Conservation (phyloP, 2,888 invertebrate genomes). For the Rhimphoctona megacephalus region DNA sequence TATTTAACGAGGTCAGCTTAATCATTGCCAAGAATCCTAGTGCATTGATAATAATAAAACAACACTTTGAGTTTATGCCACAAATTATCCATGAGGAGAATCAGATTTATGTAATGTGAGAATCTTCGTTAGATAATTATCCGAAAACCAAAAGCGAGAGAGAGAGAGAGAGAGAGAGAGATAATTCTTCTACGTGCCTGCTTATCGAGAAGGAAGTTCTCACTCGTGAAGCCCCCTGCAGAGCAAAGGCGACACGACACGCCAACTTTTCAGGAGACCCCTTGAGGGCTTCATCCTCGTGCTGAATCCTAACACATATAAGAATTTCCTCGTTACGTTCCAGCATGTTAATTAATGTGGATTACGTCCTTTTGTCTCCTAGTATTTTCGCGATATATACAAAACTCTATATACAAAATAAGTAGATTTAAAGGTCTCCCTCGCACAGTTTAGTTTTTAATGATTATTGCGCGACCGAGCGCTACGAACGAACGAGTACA, state of each 20-base stretch:
- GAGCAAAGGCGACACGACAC: constrained; percentile 52
- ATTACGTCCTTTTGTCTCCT: constrained; percentile 9
- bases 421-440: constrained; percentile 27
- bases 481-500: constrained; percentile 61
- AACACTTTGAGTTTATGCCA: not conserved
- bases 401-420: not conserved
- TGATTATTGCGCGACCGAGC: constrained; percentile 80
- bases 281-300: constrained; percentile 5
- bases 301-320: not conserved
- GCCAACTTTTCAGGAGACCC: constrained; percentile 65
- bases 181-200: not conserved
- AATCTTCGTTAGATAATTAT: constrained; percentile 36
- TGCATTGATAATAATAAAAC: not conserved
- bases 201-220: not conserved
- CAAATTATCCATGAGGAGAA: constrained; percentile 4
- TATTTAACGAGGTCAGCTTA: not conserved
- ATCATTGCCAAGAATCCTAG: not conserved
- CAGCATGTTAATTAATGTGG: not conserved
- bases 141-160: constrained; percentile 27
- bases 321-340: not conserved
- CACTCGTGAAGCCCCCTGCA: constrained; percentile 4
- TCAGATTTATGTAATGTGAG: not conserved
- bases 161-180: not conserved
- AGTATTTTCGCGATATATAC: not conserved
- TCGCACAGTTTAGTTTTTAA: constrained; percentile 82